Evolutionary conservation across 2,797 vertebrate species (phyloP).

Genomic region (Phalanger gymnotis): DNA sequence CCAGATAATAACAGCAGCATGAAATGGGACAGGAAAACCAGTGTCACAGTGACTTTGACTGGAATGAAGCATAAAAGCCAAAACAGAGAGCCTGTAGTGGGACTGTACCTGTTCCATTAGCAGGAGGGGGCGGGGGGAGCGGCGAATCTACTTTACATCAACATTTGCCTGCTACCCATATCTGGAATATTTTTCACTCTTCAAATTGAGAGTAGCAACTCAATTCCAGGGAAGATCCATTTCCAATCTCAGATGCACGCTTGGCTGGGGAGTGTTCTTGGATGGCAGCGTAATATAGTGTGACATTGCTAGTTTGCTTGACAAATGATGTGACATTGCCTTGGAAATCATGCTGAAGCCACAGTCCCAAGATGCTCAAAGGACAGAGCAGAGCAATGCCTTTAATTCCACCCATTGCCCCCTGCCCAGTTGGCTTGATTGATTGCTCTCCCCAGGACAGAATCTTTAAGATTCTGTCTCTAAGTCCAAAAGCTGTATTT

Average conservation of each 20-base stretch:
- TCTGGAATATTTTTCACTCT: background rate
- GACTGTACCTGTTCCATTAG: background rate
- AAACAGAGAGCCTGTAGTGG: background rate
- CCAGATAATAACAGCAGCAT: background rate
- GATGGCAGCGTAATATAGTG: conserved; percentile 40
- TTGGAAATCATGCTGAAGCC: background rate
- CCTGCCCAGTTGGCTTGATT: background rate
- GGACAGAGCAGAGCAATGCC: background rate
- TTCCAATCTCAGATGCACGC: conserved; percentile 42
- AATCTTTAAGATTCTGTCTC: background rate
- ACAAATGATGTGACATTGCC: conserved; percentile 42
- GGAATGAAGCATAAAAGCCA: background rate
- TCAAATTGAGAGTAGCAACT: background rate
- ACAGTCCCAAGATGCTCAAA: background rate
- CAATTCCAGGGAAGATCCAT: background rate
- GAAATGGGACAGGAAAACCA: background rate
- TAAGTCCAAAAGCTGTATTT: conserved; percentile 17
- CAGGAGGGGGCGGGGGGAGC: background rate
- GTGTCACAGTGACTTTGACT: background rate
- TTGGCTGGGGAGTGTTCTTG: conserved; percentile 19
- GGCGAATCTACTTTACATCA: background rate
- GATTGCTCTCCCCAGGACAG: background rate
- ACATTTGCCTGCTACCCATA: background rate
- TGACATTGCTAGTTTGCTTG: conserved; percentile 34
- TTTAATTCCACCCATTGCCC: background rate